These are phyloP conservation scores for Peromyscus nudipes DNA, from an alignment of 2,797 vertebrate genomes.

Conservation along the genomic window DNA sequence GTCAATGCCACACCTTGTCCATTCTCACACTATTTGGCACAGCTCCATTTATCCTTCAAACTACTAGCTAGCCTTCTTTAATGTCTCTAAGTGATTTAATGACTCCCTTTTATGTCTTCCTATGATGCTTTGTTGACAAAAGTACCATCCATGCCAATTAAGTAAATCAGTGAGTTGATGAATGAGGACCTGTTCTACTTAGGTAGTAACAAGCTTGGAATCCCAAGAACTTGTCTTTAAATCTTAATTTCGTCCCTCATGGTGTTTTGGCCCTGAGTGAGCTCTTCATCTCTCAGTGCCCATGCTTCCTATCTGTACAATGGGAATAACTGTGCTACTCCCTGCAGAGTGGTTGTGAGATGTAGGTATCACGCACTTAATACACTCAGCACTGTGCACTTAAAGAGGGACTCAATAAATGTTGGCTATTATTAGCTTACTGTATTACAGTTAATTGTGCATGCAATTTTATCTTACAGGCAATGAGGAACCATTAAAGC, in stretches of 20 bases:
- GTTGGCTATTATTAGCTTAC: constrained; percentile 72
- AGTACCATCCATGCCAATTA: constrained; percentile 10
- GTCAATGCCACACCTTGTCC: neutral
- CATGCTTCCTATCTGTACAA: constrained; percentile 35
- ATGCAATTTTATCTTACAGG: constrained; percentile 75
- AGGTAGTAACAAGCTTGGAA: constrained; percentile 2
- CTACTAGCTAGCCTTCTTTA: neutral
- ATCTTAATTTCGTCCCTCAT: neutral
- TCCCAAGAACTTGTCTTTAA: neutral
- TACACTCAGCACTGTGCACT: neutral
- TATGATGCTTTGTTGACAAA: constrained; percentile 37
- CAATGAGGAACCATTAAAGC: constrained; percentile 71
- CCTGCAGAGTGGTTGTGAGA: neutral
- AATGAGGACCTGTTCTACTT: neutral
- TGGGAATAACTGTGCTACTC: neutral
- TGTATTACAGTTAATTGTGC: constrained; percentile 66
- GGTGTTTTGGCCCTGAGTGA: neutral
- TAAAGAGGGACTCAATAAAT: constrained; percentile 55
- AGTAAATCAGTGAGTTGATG: constrained; percentile 26
- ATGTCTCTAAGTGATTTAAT: constrained; percentile 2
- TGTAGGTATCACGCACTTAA: neutral
- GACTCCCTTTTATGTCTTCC: neutral
- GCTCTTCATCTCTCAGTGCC: neutral
- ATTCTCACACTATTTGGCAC: neutral
- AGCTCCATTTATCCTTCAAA: constrained; percentile 12